Evolutionary conservation across 2,888 invertebrate species (phyloP), one percentile per base, ranked within the genome.

Genomic region (Diarsia dahlii): DNA sequence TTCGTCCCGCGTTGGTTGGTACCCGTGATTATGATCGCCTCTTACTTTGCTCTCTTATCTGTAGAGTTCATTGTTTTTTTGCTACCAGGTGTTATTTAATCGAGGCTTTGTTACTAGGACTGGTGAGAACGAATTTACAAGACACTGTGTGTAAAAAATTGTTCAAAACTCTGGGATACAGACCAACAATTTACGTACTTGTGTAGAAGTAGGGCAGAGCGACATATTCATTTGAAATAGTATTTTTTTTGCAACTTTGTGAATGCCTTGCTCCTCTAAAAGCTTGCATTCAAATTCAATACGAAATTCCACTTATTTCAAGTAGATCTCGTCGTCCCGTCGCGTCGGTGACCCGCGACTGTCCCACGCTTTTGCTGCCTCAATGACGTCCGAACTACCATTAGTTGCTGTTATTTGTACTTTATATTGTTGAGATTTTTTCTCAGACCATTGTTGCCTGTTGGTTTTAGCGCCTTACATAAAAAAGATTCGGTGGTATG

Each of bases 321-420:
- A 90, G 89, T 89, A 87, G 84, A 88, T 88, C 87, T 84, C 88
- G 84, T 23, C 15, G 84, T 23, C 20, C 82, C 64, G 65, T 79
- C 89, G 85, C 81, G 46, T 13, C 72, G 60, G 18, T 92, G 92
- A 92, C 91, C 92, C 90, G 90, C 89, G 84, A 90, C 90, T 86
- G 71, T 94, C 93, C 92, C 93, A 94, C 94, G 93, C 91, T 92
- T 89, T 90, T 89, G 89, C 87, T 87, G 85, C 76, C 84, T 83
- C 79, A 87, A 80, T 76, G 82, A 89, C 78, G 83, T 74, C 82
- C 82, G 69, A 81, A 82, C 80, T 69, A 77, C 81, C 87, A 89
- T 91, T 89, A 87, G 84, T 79, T 82, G 83, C 81, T 82, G 84
- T 89, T 88, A 84, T 86, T 90, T 86, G 82, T 86, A 82, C 75